Base-by-base conservation (phyloP, 1,140 invertebrate genomes). In the Conus ventricosus region DNA sequence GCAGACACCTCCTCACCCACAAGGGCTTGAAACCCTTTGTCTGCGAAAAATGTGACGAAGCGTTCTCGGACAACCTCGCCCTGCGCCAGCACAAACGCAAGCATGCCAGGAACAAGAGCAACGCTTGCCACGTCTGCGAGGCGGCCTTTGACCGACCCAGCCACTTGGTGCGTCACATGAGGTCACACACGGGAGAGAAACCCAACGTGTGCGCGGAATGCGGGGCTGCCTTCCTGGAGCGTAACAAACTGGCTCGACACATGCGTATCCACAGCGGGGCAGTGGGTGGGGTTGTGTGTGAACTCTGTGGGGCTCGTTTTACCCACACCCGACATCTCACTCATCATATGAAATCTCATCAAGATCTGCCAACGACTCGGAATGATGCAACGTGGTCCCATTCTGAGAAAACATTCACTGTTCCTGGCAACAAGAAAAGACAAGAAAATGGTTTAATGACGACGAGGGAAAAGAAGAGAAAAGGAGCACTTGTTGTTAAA, bases 11-110 rank as follows among this genome's bases (percentile, higher is more conserved):
- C 10, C 57, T 63, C 11, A 67, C 57, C 27, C 88, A 89, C 60
- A 23, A 27, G 23, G 88, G 88, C n/a, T 39, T 82, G 84, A 89
- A 89, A 67, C 88, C 88, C 5, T 89, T 87, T 53, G 83, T 71
- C 13, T 89, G 88, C 54, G 81, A 57, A 17, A 53, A 75, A 55
- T 89, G 88, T 60, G 87, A 67, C 8, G 87, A 89, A 75, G 54
- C n/a, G 15, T 91, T 90, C 78, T 11, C 51, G 0, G 83, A 88
- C 51, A 87, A 87, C 84, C 25, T 63, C 4, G 67, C 25, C 67
- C 67, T 85, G 11, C 84, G 84, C 57, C 84, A 63, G 27, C 84
- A 85, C 67, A 63, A 67, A 57, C 57, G 67, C n/a, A n/a, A 55
- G n/a, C 84, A 85, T 39, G 84, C 57, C 57, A n/a, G 67, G n/a